Evolutionary conservation across 2,888 invertebrate genomes (phyloP).

Genomic region (Prosapia bicincta): DNA sequence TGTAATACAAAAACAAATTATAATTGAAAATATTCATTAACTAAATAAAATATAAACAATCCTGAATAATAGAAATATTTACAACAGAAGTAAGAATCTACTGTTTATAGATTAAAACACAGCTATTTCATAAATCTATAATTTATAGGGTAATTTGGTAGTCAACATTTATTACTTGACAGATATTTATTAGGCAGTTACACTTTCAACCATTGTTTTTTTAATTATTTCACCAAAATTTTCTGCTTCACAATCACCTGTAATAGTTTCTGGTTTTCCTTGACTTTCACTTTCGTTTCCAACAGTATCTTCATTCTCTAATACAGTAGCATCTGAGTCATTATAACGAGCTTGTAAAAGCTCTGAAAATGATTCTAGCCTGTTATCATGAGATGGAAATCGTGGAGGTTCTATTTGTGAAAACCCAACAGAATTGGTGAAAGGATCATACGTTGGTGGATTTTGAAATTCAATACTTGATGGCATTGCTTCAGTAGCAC

Average conservation of each 20-base stretch:
- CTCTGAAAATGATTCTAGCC: slow-evolving; percentile 68
- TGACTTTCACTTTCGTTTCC: not conserved
- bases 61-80: not conserved
- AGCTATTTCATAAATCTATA: not conserved
- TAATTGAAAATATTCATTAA: too few species aligned
- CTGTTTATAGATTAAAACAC: slow-evolving; percentile 2
- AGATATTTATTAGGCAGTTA: slow-evolving; percentile 58
- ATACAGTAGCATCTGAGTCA: slow-evolving; percentile 44
- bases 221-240: slow-evolving; percentile 91
- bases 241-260: slow-evolving; percentile 56
- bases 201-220: slow-evolving; percentile 89
- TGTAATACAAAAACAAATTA: not conserved
- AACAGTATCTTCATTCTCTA: not conserved
- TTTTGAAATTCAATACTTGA: slow-evolving; percentile 20
- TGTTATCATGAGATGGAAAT: slow-evolving; percentile 47
- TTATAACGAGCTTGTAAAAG: slow-evolving; percentile 56
- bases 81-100: not conserved
- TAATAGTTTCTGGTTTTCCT: slow-evolving; percentile 32
- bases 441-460: slow-evolving; percentile 43
- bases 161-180: not conserved
- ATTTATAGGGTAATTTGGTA: not conserved
- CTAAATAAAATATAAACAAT: not conserved
- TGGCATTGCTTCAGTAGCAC: slow-evolving; percentile 17
- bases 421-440: slow-evolving; percentile 29
- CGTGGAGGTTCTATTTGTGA: slow-evolving; percentile 26